Evolutionary conservation across 2,888 invertebrate species (phyloP).

Genomic region (Fragum sueziense): DNA sequence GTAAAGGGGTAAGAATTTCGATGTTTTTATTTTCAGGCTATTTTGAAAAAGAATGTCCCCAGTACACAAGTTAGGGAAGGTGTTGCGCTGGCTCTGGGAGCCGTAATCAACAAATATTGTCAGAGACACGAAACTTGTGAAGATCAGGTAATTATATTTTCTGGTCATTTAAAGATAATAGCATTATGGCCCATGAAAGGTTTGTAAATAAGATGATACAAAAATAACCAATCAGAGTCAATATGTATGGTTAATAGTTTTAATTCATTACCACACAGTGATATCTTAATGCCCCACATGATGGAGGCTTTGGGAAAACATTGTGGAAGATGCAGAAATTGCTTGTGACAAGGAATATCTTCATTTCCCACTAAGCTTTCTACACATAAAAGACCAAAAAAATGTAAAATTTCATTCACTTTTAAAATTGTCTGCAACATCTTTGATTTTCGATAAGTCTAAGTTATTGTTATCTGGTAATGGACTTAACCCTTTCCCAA

Average conservation of each 20-base stretch:
- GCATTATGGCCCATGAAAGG: too few species aligned
- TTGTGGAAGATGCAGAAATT: not conserved
- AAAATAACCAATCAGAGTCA: too few species aligned
- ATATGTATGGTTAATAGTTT: too few species aligned
- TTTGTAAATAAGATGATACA: too few species aligned
- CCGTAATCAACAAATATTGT: slow-evolving; percentile 76
- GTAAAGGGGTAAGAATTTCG: not conserved
- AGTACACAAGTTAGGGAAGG: slow-evolving; percentile 87
- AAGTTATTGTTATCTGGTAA: too few species aligned
- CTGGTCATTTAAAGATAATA: too few species aligned
- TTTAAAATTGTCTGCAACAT: too few species aligned
- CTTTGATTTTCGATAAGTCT: too few species aligned
- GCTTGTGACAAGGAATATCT: not conserved
- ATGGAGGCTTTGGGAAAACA: not conserved
- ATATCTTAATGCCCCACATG: not conserved
- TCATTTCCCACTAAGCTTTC: not conserved
- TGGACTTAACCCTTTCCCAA: not conserved
- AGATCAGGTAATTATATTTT: slow-evolving; percentile 60
- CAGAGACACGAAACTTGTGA: slow-evolving; percentile 66
- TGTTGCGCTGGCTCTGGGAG: slow-evolving; percentile 85
- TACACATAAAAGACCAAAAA: too few species aligned
- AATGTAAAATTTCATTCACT: too few species aligned
- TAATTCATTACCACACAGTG: not conserved
- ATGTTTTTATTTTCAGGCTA: not conserved
- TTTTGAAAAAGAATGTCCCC: slow-evolving; percentile 69